These are phyloP conservation scores for Acropternis orthonyx DNA, from an alignment of 2,797 vertebrate genomes.

Conservation along the genomic window DNA sequence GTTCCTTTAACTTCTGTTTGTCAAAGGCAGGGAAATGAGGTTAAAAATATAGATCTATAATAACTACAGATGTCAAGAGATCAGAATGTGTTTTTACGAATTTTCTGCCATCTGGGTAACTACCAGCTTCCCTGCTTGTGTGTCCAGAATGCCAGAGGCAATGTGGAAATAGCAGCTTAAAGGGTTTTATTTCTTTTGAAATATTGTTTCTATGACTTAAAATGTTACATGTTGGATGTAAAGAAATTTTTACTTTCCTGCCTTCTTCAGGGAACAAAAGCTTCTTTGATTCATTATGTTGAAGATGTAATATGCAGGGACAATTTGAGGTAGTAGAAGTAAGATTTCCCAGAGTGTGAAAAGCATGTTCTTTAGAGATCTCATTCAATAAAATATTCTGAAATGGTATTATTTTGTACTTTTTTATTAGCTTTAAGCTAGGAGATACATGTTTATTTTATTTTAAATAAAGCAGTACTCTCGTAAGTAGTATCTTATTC, in stretches of 20 bases:
- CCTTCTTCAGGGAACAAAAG: slow-evolving; percentile 29
- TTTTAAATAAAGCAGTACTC: slow-evolving; percentile 1
- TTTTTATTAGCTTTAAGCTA: neutral
- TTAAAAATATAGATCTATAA: neutral
- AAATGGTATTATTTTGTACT: neutral
- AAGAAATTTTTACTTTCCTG: slow-evolving; percentile 23
- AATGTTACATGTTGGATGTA: neutral
- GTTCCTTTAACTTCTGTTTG: neutral
- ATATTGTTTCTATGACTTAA: slow-evolving; percentile 1
- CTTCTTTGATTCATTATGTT: slow-evolving; percentile 18
- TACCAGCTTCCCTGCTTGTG: neutral
- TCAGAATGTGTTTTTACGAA: neutral
- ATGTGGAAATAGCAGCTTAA: neutral
- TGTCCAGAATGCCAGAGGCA: neutral
- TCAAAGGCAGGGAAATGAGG: neutral
- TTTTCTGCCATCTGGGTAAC: neutral
- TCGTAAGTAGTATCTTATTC: neutral
- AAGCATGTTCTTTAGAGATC: neutral
- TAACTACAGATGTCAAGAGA: neutral
- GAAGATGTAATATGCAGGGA: neutral
- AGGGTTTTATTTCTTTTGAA: neutral
- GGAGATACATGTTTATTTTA: neutral
- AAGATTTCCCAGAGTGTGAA: neutral
- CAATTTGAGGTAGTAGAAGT: neutral
- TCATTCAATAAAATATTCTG: slow-evolving; percentile 1